A percentile compares a stretch with the other conserved stretches of the same genome.
These are phyloP conservation scores for Cactoblastis cactorum DNA, from an alignment of 2,888 invertebrate species.

Conservation along the genomic window DNA sequence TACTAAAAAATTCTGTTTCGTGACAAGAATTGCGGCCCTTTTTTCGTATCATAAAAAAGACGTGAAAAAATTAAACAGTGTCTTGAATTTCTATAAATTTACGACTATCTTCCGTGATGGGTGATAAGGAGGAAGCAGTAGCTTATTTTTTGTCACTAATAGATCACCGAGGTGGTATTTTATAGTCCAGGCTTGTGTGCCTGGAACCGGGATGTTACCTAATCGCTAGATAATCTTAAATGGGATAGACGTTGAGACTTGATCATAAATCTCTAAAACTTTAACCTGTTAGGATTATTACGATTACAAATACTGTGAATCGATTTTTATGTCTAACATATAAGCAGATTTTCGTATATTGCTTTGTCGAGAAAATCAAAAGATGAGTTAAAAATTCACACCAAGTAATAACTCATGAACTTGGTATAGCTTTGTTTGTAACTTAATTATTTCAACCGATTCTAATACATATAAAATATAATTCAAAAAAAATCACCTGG, in stretches of 20 bases:
- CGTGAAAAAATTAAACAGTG: neutral
- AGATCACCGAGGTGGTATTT: constrained; percentile 1
- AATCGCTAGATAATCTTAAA: neutral
- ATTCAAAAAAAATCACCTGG: no score
- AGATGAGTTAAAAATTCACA: no score
- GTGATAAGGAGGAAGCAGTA: constrained; percentile 2
- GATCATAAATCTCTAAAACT: neutral
- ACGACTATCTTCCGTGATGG: constrained; percentile 3
- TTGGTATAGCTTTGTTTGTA: no score
- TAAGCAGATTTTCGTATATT: no score
- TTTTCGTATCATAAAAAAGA: neutral
- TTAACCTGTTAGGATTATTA: neutral
- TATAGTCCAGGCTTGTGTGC: neutral
- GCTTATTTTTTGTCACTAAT: constrained; percentile 1
- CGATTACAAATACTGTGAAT: no score
- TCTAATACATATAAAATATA: no score
- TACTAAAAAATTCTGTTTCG: no score
- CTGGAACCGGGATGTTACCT: neutral
- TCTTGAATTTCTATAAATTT: neutral
- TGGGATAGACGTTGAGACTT: neutral
- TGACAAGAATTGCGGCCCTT: neutral
- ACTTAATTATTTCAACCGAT: no score
- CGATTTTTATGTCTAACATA: no score
- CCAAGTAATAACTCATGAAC: no score
- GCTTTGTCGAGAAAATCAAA: no score